These are phyloP conservation scores for Megalops cyprinoides DNA, from an alignment of 2,797 vertebrate genomes.

Conservation along the genomic window DNA sequence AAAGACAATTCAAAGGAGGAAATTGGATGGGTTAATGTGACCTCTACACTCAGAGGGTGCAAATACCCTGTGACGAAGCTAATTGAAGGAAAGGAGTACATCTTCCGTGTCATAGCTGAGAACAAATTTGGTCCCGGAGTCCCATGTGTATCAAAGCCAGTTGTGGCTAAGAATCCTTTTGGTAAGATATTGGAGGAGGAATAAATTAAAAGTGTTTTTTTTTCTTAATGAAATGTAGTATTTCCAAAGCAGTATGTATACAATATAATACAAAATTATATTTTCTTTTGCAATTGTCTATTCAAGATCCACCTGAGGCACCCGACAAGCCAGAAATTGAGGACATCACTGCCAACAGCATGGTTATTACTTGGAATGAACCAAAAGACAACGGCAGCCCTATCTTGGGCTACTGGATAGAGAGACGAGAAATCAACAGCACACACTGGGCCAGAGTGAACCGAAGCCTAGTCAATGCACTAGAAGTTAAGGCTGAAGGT, in stretches of 20 bases:
- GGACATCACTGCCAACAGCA: slow-evolving; percentile 84
- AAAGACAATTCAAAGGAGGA: slow-evolving; percentile 95
- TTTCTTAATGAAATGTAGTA: too few relatives aligned
- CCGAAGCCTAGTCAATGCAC: slow-evolving; percentile 80
- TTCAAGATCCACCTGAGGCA: slow-evolving; percentile 88
- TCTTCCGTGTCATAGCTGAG: slow-evolving; percentile 94
- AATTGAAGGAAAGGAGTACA: slow-evolving; percentile 94
- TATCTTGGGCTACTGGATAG: slow-evolving; percentile 96
- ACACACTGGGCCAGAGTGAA: slow-evolving; percentile 95
- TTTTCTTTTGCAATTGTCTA: slow-evolving; percentile 21
- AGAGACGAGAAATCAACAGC: slow-evolving; percentile 95
- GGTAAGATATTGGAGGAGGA: slow-evolving; percentile 86
- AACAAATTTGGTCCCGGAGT: slow-evolving; percentile 89
- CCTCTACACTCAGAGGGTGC: slow-evolving; percentile 86
- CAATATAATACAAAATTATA: too few relatives aligned
- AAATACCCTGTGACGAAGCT: slow-evolving; percentile 90
- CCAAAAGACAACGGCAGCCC: slow-evolving; percentile 95
- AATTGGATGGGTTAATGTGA: slow-evolving; percentile 88
- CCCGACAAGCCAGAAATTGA: slow-evolving; percentile 92
- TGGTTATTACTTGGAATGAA: slow-evolving; percentile 91
- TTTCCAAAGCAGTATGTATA: too few relatives aligned
- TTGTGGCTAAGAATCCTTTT: slow-evolving; percentile 92
- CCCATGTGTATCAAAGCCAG: slow-evolving; percentile 86
- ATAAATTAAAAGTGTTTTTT: too few relatives aligned
- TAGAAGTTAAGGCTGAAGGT: slow-evolving; percentile 84